Conservation (phyloP, 1,140 invertebrate genomes). For the Lethrus apterus region DNA sequence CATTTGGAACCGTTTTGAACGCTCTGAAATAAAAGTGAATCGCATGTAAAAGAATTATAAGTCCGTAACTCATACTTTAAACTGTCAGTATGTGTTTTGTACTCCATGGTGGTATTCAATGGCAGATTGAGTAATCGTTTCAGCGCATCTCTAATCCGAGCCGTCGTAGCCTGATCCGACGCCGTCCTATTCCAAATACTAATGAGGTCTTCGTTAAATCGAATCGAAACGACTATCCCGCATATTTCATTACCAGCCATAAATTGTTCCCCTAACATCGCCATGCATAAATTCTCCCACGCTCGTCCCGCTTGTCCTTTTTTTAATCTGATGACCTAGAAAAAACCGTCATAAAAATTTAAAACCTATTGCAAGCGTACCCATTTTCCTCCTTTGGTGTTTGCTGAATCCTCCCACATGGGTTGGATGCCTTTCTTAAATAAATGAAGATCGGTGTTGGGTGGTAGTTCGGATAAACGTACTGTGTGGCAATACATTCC, state of each 20-base stretch:
- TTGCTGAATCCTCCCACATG: conserved; percentile 97
- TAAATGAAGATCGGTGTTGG: conserved; percentile 91
- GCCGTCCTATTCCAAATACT: conserved; percentile 97
- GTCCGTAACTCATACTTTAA: conserved; percentile 29
- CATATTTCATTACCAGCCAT: conserved; percentile 96
- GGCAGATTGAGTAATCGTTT: conserved; percentile 92
- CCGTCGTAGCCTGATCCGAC: conserved; percentile 76
- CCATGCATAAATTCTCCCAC: conserved; percentile 98
- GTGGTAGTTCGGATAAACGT: conserved; percentile 78
- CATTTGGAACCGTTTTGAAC: conserved; percentile 29
- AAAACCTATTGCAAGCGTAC: conserved; percentile 49
- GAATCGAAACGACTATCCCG: conserved; percentile 84
- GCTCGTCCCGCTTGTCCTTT: conserved; percentile 93
- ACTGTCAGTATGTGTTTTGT: conserved; percentile 79
- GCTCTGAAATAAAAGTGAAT: conserved; percentile 27
- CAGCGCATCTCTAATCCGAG: conserved; percentile 88
- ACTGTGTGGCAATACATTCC: conserved; percentile 85
- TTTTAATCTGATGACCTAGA: conserved; percentile 68
- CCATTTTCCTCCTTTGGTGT: conserved; percentile 95
- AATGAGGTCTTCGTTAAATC: conserved; percentile 87
- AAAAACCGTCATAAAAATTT: conserved; percentile 2
- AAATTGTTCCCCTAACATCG: conserved; percentile 97
- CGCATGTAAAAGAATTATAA: conserved; percentile 1
- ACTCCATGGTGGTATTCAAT: conserved; percentile 86
- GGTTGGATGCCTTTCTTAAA: conserved; percentile 98